Evolutionary conservation across 2,113 vertebrate species (phyloP).

Genomic region (Trichechus manatus): DNA sequence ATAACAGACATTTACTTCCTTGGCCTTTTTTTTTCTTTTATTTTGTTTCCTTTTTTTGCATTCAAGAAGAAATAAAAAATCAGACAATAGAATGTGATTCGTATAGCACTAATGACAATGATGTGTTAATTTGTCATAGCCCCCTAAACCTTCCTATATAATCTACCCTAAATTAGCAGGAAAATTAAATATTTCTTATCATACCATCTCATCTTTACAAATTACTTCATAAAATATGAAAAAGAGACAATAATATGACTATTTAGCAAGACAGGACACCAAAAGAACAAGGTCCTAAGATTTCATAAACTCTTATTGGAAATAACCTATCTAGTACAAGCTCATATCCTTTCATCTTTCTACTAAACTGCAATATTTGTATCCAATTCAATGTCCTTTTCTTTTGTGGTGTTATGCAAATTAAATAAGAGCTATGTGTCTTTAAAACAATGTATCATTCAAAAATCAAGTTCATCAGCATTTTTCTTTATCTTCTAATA

Average conservation of each 20-base stretch:
- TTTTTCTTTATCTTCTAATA: background rate
- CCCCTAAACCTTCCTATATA: background rate
- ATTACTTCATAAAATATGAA: background rate
- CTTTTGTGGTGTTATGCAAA: background rate
- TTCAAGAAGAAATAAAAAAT: background rate
- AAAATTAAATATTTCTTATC: background rate
- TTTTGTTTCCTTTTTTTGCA: background rate
- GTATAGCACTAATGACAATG: background rate
- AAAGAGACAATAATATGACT: background rate
- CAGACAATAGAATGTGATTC: background rate
- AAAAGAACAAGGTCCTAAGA: background rate
- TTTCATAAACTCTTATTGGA: background rate
- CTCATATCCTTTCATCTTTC: no score
- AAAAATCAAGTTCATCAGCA: background rate
- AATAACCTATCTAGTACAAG: background rate
- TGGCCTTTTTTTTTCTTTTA: background rate
- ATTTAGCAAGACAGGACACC: background rate
- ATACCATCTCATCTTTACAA: background rate
- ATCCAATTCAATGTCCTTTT: background rate
- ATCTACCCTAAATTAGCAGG: no score
- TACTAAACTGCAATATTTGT: background rate
- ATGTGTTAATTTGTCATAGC: background rate
- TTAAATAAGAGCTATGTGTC: background rate
- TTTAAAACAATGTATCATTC: background rate
- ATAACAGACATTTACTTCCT: background rate